Percentiles rank a stretch among this genome's conserved stretches.
Evolutionary conservation across 2,113 vertebrate genomes (phyloP).

Genomic region (Gymnobelideus leadbeateri): DNA sequence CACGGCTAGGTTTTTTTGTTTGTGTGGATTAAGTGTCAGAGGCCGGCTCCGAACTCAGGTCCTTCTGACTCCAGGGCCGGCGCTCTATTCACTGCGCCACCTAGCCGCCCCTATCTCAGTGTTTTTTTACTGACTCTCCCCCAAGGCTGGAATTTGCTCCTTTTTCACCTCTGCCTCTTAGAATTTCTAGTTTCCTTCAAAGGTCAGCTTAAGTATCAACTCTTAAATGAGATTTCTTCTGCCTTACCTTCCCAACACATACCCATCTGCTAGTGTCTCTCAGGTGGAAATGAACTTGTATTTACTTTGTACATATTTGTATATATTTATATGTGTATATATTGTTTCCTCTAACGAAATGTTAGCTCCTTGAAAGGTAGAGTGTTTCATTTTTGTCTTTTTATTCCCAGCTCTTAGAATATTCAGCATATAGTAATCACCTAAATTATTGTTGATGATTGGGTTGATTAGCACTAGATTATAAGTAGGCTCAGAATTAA

Average conservation of each 20-base stretch:
- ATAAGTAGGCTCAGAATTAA: constrained; percentile 6
- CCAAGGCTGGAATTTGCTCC: not conserved
- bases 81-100: too few relatives aligned
- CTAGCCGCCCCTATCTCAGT: not conserved
- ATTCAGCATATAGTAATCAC: not conserved
- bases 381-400: not conserved
- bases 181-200: not conserved
- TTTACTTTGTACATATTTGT: not conserved
- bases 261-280: not conserved
- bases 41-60: too few relatives aligned
- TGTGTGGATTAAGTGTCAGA: too few relatives aligned
- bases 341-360: not conserved
- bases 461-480: not conserved
- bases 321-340: not conserved
- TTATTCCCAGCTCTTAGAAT: not conserved
- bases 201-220: not conserved
- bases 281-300: not conserved
- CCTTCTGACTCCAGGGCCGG: too few relatives aligned
- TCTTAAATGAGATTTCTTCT: not conserved
- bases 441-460: not conserved
- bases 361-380: not conserved
- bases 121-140: not conserved
- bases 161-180: not conserved
- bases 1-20: too few relatives aligned
- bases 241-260: not conserved